Evolutionary conservation across 1,140 invertebrate genomes (phyloP).

Genomic region (Eulimnadia texana): DNA sequence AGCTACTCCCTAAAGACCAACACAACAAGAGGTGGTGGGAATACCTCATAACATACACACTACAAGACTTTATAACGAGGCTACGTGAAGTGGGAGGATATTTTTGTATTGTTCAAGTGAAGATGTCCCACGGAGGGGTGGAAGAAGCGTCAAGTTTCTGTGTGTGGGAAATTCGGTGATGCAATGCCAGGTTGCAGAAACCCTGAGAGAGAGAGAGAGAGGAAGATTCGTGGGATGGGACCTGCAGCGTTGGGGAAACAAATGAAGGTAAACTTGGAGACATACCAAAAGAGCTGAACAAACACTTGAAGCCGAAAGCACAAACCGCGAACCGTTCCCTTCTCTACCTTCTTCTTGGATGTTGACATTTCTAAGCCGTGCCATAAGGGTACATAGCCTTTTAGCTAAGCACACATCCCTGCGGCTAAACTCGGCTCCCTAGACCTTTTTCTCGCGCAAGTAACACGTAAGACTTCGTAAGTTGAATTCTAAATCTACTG

Average conservation of each 20-base stretch:
- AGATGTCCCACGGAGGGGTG: too few species aligned
- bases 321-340: not conserved
- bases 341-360: not conserved
- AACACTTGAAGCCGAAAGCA: not conserved
- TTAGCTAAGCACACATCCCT: not conserved
- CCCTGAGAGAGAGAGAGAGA: not conserved
- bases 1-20: not conserved
- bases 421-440: not conserved
- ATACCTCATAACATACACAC: too few species aligned
- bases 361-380: not conserved
- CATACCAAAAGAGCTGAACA: not conserved
- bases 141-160: too few species aligned
- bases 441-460: not conserved
- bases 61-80: too few species aligned
- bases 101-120: too few species aligned
- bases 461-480: not conserved
- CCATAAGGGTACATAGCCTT: not conserved
- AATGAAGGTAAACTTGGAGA: not conserved
- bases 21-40: not conserved
- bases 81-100: too few species aligned
- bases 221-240: not conserved
- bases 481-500: constrained; percentile 42
- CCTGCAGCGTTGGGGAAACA: not conserved
- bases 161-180: too few species aligned
- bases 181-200: too few species aligned